Base-by-base conservation (phyloP, 2,113 vertebrate species). In the Motacilla alba region DNA sequence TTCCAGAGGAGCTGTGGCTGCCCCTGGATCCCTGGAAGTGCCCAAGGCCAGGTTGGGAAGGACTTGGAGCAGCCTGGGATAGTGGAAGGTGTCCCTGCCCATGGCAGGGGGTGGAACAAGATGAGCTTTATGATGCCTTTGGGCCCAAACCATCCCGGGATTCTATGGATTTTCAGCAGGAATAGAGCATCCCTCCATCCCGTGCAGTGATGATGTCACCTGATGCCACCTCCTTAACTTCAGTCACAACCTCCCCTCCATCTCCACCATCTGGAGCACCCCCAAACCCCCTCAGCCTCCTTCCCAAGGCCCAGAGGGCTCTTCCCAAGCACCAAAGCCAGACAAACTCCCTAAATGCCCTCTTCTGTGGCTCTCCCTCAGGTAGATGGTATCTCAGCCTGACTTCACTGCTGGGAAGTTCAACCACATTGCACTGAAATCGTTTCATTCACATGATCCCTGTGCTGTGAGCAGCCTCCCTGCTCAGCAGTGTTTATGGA, bases 1-100 rank as follows among this genome's bases (percentile, higher is more conserved):
- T 39, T 23, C 28, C 39, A 13, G 64, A 39, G 55, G 0, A 53
- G 18, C 63, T 39, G 55, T 8, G 53, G 24, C 35, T 69, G 24
- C 35, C 28, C 22, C 31, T 53, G 52, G 52, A 59, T 59, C 11
- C 30, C 53, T 41, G 79, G 26, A 8, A 52, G 27, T 52, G 46
- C 2, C 22, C 46, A 5, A 31, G 37, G 44, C 43, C 60, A 21
- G 35, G 53, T 1, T 15, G 53, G 72, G 27, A 0, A 0, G 27
- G 21, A 27, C 23, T 39, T 62, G 47, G 56, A 78, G 23, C 19
- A 28, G 0, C 9, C 28, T 11, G 41, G 66, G 3, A 1, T 1
- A 5, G 39, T 7, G n/a, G n/a, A 9, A 14, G 10, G 16, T 37
- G 46, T 28, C 28, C 47, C 27, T 60, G 53, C 10, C 31, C 3